These are phyloP conservation scores for Pseudomyrmex flavicornis DNA, from an alignment of 1,140 invertebrate species.

Conservation along the genomic window DNA sequence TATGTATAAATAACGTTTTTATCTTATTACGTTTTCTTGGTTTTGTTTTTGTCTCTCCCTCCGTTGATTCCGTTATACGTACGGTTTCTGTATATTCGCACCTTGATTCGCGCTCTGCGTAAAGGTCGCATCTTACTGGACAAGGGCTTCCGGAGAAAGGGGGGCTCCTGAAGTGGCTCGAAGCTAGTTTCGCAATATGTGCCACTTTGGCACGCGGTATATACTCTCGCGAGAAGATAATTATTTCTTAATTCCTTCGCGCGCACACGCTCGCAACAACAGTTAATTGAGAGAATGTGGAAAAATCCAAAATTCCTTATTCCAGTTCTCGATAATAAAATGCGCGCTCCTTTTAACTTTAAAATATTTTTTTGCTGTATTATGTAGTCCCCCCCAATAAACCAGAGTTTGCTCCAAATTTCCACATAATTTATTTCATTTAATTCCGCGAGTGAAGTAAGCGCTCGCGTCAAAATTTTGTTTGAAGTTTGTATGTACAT, in stretches of 20 bases:
- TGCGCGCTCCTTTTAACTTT: neutral
- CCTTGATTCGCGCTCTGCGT: too few relatives aligned
- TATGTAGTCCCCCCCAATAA: too few relatives aligned
- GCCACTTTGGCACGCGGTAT: constrained; percentile 6
- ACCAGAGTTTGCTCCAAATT: too few relatives aligned
- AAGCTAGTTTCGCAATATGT: constrained; percentile 34
- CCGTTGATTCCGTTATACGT: too few relatives aligned
- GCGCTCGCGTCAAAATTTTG: too few relatives aligned
- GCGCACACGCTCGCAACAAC: neutral
- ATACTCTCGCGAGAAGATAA: constrained; percentile 14
- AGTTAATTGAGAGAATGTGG: neutral
- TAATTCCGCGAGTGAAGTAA: too few relatives aligned
- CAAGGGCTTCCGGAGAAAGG: constrained; percentile 38
- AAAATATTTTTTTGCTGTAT: neutral
- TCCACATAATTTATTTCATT: too few relatives aligned
- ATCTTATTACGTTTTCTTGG: too few relatives aligned
- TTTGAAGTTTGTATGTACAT: too few relatives aligned
- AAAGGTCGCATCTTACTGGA: neutral
- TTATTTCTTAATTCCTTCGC: neutral
- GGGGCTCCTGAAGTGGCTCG: constrained; percentile 3
- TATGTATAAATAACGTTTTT: too few relatives aligned
- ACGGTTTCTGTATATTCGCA: too few relatives aligned
- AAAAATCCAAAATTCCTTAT: neutral
- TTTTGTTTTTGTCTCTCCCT: too few relatives aligned
- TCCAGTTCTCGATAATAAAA: neutral